These are phyloP conservation scores for Hippocampus mohnikei DNA, from an alignment of 2,113 vertebrate genomes.

Conservation along the genomic window DNA sequence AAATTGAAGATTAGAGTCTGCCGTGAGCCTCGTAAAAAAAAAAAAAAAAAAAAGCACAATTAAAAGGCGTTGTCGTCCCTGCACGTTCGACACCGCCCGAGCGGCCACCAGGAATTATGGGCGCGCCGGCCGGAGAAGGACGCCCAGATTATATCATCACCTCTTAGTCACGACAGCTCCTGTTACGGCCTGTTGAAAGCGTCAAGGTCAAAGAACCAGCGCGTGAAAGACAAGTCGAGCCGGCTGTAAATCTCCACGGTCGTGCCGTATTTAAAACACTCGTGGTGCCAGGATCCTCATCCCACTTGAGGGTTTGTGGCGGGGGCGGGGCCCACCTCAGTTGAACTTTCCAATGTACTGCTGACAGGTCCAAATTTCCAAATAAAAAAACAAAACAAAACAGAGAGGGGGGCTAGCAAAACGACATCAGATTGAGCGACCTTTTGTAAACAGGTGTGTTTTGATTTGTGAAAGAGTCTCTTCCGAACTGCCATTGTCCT, in stretches of 20 bases:
- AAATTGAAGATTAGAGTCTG: conserved; percentile 64
- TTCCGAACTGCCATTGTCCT: too few relatives aligned
- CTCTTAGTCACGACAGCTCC: conserved; percentile 69
- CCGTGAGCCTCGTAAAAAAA: conserved; percentile 53
- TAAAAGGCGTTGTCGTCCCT: conserved; percentile 54
- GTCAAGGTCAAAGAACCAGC: conserved; percentile 59
- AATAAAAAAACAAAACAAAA: too few relatives aligned
- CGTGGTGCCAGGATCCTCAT: too few relatives aligned
- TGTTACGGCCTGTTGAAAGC: conserved; percentile 61
- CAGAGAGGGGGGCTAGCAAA: too few relatives aligned
- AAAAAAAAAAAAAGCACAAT: conserved; percentile 31
- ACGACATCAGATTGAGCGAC: too few relatives aligned
- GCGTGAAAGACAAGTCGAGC: conserved; percentile 35
- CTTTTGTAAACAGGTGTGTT: too few relatives aligned
- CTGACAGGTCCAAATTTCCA: too few relatives aligned
- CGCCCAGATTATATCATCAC: conserved; percentile 67
- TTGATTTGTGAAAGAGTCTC: too few relatives aligned
- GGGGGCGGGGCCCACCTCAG: too few relatives aligned
- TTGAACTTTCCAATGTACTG: too few relatives aligned
- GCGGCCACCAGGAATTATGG: conserved; percentile 36
- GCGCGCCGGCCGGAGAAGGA: conserved; percentile 47
- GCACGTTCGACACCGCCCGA: conserved; percentile 34
- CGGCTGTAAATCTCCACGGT: conserved; percentile 31
- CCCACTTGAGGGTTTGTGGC: too few relatives aligned
- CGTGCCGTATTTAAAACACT: too few relatives aligned